Evolutionary conservation across 2,113 vertebrate species (phyloP), one percentile per base, ranked within the genome.

Genomic region (Synodontis membranacea): DNA sequence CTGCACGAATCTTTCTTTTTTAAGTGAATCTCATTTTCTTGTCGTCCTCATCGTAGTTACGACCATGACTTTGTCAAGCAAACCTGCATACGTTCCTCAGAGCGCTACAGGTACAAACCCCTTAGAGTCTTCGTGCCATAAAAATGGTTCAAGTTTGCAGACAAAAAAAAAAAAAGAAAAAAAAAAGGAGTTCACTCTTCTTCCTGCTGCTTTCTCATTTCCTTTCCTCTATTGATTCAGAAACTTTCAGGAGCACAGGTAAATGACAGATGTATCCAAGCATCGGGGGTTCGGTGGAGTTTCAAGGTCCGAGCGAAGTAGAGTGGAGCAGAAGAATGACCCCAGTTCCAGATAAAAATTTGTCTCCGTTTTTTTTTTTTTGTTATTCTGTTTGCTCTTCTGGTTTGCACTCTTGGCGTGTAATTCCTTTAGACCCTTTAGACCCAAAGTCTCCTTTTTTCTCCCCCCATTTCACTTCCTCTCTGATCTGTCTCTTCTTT

Each of bases 381-480:
- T 2, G 44, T 44, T 58, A 54, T 44, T 48, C 17, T 62, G 23
- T 54, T 25, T 31, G 11, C 81, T 75, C 37, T n/a, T 64, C 44
- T 60, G 14, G n/a, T 19, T 62, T 25, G 15, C 19, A 50, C n/a
- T 48, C 19, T 23, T 19, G 14, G 7, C n/a, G 1, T 80, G 25
- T n/a, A 52, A 52, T 50, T 76, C 42, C 28, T 75, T 58, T n/a
- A 84, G 37, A 74, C 48, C 15, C 52, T 54, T n/a, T n/a, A n/a
- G n/a, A n/a, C 25, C 48, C 14, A 44, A 80, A 54, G 42, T 21
- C 75, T 11, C 58, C 25, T 72, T 46, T 64, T 85, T n/a, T n/a
- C n/a, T n/a, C n/a, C 31, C 56, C 52, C 25, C 31, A 83, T 80
- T 86, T 84, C 37, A 86, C 80, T 87, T 79, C 82, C 50, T 76